phyloP scores from a whole-genome alignment of 1,140 invertebrate species.

The Argopecten irradians region DNA sequence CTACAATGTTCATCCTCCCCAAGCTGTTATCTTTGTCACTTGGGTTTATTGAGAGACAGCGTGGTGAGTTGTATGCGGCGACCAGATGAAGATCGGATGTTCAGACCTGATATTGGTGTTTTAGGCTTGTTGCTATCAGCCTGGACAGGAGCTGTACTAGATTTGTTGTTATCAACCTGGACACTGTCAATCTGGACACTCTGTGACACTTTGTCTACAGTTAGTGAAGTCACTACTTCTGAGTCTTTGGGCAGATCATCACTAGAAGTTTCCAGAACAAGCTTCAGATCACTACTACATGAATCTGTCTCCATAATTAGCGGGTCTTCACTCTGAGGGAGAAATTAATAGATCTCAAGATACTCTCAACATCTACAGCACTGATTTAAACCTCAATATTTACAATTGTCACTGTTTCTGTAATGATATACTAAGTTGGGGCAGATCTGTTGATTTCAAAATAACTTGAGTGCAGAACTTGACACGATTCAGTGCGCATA shows the following conservation, averaged over 20 bases:
- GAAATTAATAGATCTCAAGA: not conserved
- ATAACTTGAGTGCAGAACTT: too few relatives aligned
- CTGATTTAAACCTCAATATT: too few relatives aligned
- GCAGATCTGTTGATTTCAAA: too few relatives aligned
- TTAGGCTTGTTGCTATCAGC: not conserved
- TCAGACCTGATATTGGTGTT: not conserved
- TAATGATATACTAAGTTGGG: too few relatives aligned
- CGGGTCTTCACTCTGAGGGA: constrained; percentile 44
- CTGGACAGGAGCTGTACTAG: not conserved
- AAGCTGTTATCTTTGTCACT: not conserved
- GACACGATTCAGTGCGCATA: too few relatives aligned
- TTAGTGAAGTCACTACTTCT: not conserved
- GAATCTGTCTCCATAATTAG: constrained; percentile 44
- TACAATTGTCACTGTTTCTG: too few relatives aligned
- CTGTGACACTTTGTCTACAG: not conserved
- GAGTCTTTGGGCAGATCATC: constrained; percentile 35
- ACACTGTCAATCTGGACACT: too few relatives aligned
- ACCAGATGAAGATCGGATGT: not conserved
- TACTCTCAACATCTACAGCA: too few relatives aligned
- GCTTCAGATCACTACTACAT: constrained; percentile 43
- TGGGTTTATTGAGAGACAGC: not conserved
- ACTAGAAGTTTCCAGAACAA: constrained; percentile 52
- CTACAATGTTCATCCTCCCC: not conserved
- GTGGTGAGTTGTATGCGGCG: not conserved
- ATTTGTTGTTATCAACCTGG: too few relatives aligned